Evolutionary conservation across 2,113 vertebrate species (phyloP), one percentile per base, ranked within the genome.

Genomic region (Taurulus bubalis): DNA sequence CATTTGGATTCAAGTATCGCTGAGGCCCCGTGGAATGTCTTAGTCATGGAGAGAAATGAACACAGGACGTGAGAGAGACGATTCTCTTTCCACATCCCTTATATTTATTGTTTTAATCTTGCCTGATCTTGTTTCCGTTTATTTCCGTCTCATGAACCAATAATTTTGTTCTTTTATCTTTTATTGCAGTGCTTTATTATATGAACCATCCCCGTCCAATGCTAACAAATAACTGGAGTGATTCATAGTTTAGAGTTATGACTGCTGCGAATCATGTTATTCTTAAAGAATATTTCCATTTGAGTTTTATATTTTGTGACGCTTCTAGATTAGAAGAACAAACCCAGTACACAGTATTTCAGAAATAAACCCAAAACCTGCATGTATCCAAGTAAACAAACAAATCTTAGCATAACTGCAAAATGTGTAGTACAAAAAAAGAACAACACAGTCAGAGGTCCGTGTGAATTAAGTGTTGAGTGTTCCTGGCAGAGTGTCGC

Each of bases 1-100:
- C 28, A 77, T 79, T 64, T 69, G 40, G 47, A 77, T 34, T 36
- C 32, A 58, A 68, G 26, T 42, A 34, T 69, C 12, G 0, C 51
- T 71, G 66, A 68, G n/a, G 51, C 56, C 38, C 24, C 11, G 4
- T 71, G 77, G 82, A 85, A 87, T 78, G 53, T 71, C 58, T 75
- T 81, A 49, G 42, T 75, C 69, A 62, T 66, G 18, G 7, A 49
- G 55, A 62, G 26, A 65, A 74, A 45, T 79, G 24, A 78, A 75
- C 24, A 65, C 30, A 83, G 71, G 70, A 82, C 80, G 59, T 58
- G 69, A 74, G 47, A n/a, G 70, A 79, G 67, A 45, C 36, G 20
- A 63, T 74, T 85, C 38, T 55, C 30, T 63, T 26, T 81, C 32
- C 30, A 42, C 16, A 28, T 66, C 45, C n/a, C 10, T 47, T 47